Percentiles rank a stretch among this genome's conserved stretches.
Conservation (phyloP, 2,888 invertebrate species). For the Cetonia aurata region DNA sequence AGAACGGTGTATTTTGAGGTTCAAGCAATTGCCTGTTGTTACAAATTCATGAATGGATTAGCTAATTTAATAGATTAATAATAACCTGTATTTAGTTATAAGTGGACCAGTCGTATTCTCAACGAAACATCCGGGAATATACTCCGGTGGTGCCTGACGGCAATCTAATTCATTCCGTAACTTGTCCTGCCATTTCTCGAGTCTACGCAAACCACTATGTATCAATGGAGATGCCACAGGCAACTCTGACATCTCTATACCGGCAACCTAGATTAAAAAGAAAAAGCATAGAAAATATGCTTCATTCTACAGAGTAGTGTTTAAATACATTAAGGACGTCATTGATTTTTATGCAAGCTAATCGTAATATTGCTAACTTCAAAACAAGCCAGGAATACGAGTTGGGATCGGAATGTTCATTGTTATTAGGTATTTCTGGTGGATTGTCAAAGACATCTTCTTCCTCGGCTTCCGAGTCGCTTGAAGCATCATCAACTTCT, state of each 20-base stretch:
- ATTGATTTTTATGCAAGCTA: conserved; percentile 86
- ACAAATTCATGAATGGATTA: background rate
- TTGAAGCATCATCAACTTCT: conserved; percentile 79
- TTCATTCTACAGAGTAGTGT: background rate
- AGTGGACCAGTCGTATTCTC: conserved; percentile 85
- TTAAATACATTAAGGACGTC: conserved; percentile 77
- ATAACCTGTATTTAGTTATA: conserved; percentile 87
- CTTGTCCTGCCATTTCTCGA: conserved; percentile 90
- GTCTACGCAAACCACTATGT: conserved; percentile 87
- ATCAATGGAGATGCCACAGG: conserved; percentile 95
- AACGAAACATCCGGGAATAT: conserved; percentile 91
- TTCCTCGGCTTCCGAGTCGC: conserved; percentile 80
- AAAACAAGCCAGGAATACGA: conserved; percentile 97
- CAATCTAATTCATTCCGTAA: conserved; percentile 79
- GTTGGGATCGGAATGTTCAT: conserved; percentile 91
- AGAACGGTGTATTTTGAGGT: conserved; percentile 95
- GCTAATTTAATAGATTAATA: background rate
- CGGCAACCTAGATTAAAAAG: conserved; percentile 60
- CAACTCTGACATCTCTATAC: conserved; percentile 74
- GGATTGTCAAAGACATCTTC: conserved; percentile 82
- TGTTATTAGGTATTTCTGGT: conserved; percentile 72
- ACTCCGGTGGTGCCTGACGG: conserved; percentile 85
- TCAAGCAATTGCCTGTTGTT: conserved; percentile 85
- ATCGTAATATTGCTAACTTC: conserved; percentile 87
- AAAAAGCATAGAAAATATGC: background rate